Evolutionary conservation across 1,140 invertebrate species (phyloP).

Genomic region (Rhagoletis zephyria): DNA sequence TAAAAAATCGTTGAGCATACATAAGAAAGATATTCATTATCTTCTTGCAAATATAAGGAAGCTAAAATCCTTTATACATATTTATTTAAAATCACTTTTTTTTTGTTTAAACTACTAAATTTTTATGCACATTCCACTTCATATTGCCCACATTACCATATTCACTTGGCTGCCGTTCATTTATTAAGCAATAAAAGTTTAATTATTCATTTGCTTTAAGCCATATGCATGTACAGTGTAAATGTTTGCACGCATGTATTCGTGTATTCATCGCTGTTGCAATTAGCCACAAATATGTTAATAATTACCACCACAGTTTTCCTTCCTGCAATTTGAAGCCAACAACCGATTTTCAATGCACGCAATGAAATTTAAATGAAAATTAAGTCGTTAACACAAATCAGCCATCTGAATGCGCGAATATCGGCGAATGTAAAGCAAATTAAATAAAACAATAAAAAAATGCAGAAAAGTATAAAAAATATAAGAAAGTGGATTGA

Average conservation of each 20-base stretch:
- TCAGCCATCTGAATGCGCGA: neutral
- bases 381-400: conserved; percentile 33
- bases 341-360: conserved; percentile 30
- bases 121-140: no score
- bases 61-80: no score
- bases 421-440: neutral
- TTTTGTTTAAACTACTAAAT: no score
- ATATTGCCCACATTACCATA: neutral
- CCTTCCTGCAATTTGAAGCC: conserved; percentile 23
- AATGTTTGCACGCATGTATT: neutral
- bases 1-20: no score
- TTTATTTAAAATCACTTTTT: no score
- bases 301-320: neutral
- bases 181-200: conserved; percentile 8
- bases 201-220: neutral
- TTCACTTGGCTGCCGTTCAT: neutral
- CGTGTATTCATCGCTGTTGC: neutral
- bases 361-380: conserved; percentile 31
- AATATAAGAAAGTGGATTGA: neutral
- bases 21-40: no score
- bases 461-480: neutral
- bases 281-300: neutral
- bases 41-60: no score
- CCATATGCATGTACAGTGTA: neutral
- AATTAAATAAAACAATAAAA: neutral